phyloP scores from a whole-genome alignment of 2,797 vertebrate species.

The Myotis daubentonii region DNA sequence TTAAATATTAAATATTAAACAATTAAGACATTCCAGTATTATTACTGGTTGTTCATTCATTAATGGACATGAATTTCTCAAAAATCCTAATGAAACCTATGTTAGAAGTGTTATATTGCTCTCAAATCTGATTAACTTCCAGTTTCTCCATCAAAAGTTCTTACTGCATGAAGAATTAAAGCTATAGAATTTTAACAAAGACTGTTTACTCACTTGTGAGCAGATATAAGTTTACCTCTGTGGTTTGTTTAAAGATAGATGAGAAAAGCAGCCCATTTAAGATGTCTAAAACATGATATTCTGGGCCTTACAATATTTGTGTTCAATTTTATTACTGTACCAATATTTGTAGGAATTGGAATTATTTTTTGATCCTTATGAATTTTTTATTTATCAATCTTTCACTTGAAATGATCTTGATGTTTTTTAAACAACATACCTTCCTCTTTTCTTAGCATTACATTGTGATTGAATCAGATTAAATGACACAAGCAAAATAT shows the following conservation, averaged over 20 bases:
- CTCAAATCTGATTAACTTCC: neutral
- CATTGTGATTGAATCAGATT: neutral
- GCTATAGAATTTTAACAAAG: neutral
- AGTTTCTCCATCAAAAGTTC: neutral
- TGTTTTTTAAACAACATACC: neutral
- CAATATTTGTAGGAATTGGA: neutral
- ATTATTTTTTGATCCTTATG: neutral
- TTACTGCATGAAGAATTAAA: neutral
- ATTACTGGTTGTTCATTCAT: neutral
- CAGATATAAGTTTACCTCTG: neutral
- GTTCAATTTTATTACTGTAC: neutral
- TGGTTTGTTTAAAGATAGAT: slow-evolving; percentile 10
- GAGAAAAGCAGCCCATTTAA: neutral
- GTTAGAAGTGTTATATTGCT: neutral
- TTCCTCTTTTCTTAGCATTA: neutral
- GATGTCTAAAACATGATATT: neutral
- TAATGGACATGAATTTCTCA: neutral
- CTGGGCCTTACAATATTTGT: neutral
- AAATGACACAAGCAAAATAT: neutral
- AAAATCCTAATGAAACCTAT: neutral
- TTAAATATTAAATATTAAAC: neutral
- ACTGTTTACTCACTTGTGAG: neutral
- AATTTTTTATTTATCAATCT: neutral
- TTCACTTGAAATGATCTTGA: neutral
- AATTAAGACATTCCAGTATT: neutral